Conservation (phyloP, 2,888 invertebrate species). For the Acrocyrtus sp. region DNA sequence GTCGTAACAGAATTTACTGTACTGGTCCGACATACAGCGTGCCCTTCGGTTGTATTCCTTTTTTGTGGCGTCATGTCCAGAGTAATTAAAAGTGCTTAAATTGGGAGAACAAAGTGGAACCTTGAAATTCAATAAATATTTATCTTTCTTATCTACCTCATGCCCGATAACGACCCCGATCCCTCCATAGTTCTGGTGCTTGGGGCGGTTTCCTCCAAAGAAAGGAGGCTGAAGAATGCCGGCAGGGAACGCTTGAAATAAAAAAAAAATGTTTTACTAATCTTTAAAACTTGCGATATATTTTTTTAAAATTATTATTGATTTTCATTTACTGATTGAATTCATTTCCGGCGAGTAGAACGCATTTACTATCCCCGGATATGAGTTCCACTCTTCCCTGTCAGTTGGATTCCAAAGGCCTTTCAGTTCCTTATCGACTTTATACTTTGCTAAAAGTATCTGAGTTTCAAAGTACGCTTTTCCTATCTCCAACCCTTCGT, state of each 20-base stretch:
- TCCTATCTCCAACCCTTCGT: constrained; percentile 74
- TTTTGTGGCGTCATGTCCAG: constrained; percentile 2
- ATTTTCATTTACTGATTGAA: constrained; percentile 75
- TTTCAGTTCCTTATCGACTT: constrained; percentile 38
- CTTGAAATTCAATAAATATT: constrained; percentile 68
- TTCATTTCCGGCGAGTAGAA: constrained; percentile 78
- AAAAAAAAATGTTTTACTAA: not conserved
- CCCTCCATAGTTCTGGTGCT: constrained; percentile 85
- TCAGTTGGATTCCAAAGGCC: constrained; percentile 38
- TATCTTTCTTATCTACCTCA: constrained; percentile 24
- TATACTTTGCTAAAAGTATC: constrained; percentile 29
- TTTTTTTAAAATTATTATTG: not conserved
- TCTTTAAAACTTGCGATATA: not conserved
- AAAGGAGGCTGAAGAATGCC: constrained; percentile 87
- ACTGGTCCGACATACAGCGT: constrained; percentile 89
- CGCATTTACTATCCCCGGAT: constrained; percentile 77
- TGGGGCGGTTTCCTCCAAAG: constrained; percentile 84
- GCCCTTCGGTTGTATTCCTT: constrained; percentile 77
- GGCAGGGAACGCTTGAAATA: constrained; percentile 74
- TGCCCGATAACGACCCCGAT: constrained; percentile 51
- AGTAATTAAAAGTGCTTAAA: not conserved
- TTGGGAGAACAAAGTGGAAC: not conserved
- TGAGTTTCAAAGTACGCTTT: too few relatives aligned
- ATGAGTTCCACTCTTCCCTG: constrained; percentile 57
- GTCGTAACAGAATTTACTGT: constrained; percentile 82